Evolutionary conservation across 92 coral and sea anemone species (phyloP), one percentile per base, ranked within the genome.

Genomic region (Palythoa grandis): DNA sequence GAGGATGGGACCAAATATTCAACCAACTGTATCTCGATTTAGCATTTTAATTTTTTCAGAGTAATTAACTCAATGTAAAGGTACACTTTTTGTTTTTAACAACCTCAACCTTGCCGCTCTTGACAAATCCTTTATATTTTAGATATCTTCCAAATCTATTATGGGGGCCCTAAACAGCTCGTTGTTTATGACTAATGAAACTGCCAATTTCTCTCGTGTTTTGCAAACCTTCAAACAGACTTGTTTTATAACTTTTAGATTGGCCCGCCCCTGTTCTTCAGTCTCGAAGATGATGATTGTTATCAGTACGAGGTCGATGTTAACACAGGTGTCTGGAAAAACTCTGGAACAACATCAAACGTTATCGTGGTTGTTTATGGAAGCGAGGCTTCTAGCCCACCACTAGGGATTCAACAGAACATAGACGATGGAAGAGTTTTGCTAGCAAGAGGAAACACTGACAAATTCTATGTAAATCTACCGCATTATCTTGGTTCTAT

Each of bases 331-430:
- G 71, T 61, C 53, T 79, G 79, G 72, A 74, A 52, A 54, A 74
- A 40, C 14, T 79, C 91, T 17, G 88, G 91, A 23, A 83, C 91
- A 16, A 74, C 91, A 9, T 74, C 91, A 58, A 70, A 83, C 69
- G 91, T 88, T 52, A 83, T 88, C 43, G 66, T 88, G 25, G 22
- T 76, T 25, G 24, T 88, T 11, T 29, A 75, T 54, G 91, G 91
- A 20, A 58, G 67, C 16, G 84, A 88, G 67, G 72, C 61, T 4
- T 68, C 73, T 5, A 57, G 86, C 39, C 29, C 78, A 16, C 88
- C 84, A 12, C 76, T 73, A 50, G 17, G 40, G 39, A 68, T 88
- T 1, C 82, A 76, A 25, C 56, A 67, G 39, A 47, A 63, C 12
- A 65, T 47, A 20, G 71, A 83, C 38, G 65, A 68, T 4, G 82